Evolutionary conservation across 2,113 vertebrate species (phyloP).

Genomic region (Corythornis madagascariensis): DNA sequence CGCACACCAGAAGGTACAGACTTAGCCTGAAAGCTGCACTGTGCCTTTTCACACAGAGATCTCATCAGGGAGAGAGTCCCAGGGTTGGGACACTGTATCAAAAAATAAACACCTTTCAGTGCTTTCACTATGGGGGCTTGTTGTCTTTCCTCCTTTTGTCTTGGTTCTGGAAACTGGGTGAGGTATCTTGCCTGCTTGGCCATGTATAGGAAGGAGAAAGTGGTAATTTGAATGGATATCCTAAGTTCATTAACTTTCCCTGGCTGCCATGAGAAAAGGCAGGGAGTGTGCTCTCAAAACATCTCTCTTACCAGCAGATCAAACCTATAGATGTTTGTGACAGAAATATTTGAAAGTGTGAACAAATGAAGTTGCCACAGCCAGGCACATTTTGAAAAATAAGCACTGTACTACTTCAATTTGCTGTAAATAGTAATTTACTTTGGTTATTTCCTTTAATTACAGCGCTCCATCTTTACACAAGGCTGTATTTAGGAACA

Average conservation of each 20-base stretch:
- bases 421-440: slow-evolving; percentile 62
- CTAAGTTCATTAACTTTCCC: slow-evolving; percentile 33
- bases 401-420: slow-evolving; percentile 32
- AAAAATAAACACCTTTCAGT: slow-evolving; percentile 68
- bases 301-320: not conserved
- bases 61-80: slow-evolving; percentile 75
- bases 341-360: slow-evolving; percentile 26
- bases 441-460: slow-evolving; percentile 64
- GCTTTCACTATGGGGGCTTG: not conserved
- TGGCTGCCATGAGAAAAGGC: not conserved
- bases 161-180: not conserved
- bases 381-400: not conserved
- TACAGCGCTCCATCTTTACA: slow-evolving; percentile 61
- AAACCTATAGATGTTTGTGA: not conserved
- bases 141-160: slow-evolving; percentile 5
- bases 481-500: slow-evolving; percentile 54
- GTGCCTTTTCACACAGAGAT: slow-evolving; percentile 81
- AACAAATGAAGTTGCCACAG: not conserved
- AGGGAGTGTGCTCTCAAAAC: not conserved
- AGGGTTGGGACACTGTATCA: slow-evolving; percentile 50
- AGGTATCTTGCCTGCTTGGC: not conserved
- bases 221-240: slow-evolving; percentile 3
- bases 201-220: not conserved
- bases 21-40: slow-evolving; percentile 64
- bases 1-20: slow-evolving; percentile 74